Evolutionary conservation across 2,888 invertebrate species (phyloP), one percentile per base, ranked within the genome.

Genomic region (Chironomus riparius): DNA sequence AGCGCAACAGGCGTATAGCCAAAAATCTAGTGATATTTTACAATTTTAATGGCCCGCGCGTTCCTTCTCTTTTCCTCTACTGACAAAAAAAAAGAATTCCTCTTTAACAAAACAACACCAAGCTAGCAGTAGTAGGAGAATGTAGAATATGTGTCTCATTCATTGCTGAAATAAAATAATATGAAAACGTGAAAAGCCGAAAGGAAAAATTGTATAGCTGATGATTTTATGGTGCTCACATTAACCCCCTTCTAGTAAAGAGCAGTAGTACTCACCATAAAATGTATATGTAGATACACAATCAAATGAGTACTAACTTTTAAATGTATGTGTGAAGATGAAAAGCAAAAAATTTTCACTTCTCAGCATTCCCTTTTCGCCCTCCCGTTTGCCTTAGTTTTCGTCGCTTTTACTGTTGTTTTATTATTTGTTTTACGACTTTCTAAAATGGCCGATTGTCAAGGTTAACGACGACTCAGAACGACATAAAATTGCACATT

Each of bases 381-480:
- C 65, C 24, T 22, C 65, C 65, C 65, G 21, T 24, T 21, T 65
- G 65, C 65, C 65, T 65, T 65, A 65, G 65, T 65, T 65, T 65
- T 65, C 65, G 69, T 47, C 69, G 47, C 69, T 69, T 47, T 69
- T 68, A 15, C 74, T 71, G 71, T 38, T 68, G 38, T 75, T 75
- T 75, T 65, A 73, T 78, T 78, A 78, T 77, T 77, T 76, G 77
- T 78, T 78, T 78, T 77, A 78, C 76, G 77, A 77, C 78, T 77
- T 76, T 77, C 74, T 78, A 78, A 78, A 78, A 78, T 78, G 78
- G 78, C 77, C 78, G 78, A 78, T 75, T 83, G 84, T 84, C 84
- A 84, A 84, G 84, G 84, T 84, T 84, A 84, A 84, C 83, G 83
- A 83, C 65, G 24, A 73, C 84, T 83, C 62, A 28, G 28, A 62